phyloP scores from a whole-genome alignment of 2,113 vertebrate species.

The Ibidorhyncha struthersii region DNA sequence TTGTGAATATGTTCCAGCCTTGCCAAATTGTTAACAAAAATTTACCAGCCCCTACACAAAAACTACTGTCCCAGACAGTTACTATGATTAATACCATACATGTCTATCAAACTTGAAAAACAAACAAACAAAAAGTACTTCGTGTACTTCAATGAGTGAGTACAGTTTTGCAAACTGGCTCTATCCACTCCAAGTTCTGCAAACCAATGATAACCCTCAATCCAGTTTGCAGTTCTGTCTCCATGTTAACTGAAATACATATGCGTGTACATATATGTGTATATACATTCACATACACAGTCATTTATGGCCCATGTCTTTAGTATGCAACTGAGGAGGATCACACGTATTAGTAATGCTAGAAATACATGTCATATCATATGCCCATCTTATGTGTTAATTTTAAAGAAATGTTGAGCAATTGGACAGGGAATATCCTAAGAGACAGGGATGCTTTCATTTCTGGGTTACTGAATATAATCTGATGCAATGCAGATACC shows the following conservation, averaged over 20 bases:
- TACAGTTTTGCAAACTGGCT: not conserved
- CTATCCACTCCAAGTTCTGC: not conserved
- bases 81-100: not conserved
- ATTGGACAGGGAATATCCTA: not conserved
- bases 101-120: not conserved
- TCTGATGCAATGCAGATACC: not conserved
- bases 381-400: not conserved
- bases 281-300: not conserved
- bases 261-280: accelerated
- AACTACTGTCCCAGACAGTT: not conserved
- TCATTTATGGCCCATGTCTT: not conserved
- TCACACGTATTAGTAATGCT: not conserved
- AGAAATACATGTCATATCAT: not conserved
- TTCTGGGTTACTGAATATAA: not conserved
- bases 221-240: not conserved
- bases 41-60: not conserved
- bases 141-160: not conserved
- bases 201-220: not conserved
- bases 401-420: not conserved
- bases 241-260: not conserved
- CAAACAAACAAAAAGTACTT: not conserved
- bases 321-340: not conserved
- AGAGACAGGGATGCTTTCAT: not conserved
- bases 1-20: not conserved
- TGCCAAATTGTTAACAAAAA: not conserved